These are phyloP conservation scores for Antechinus stuartii DNA, from an alignment of 2,113 vertebrate species.

Conservation along the genomic window DNA sequence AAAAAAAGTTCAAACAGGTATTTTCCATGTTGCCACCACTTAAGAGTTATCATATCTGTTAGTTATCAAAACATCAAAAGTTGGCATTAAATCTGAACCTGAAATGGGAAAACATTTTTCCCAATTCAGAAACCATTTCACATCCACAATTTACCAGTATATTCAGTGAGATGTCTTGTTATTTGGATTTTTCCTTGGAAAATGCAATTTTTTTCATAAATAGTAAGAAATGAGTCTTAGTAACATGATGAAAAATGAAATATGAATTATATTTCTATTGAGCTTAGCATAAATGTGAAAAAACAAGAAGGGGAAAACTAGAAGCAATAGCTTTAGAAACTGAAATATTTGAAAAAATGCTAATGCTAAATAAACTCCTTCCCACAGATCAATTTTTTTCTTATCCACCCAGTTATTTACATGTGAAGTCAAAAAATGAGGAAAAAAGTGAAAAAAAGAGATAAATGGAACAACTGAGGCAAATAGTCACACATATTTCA, in stretches of 20 bases:
- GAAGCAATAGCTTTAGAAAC: not conserved
- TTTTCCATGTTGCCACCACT: not conserved
- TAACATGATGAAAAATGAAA: slow-evolving; percentile 11
- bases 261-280: not conserved
- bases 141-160: not conserved
- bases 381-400: not conserved
- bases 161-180: not conserved
- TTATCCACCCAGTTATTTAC: not conserved
- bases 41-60: not conserved
- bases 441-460: not conserved
- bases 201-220: slow-evolving; percentile 1
- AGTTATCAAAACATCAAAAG: not conserved
- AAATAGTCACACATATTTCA: not conserved
- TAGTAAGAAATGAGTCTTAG: not conserved
- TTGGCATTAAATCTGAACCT: not conserved
- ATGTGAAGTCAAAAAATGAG: not conserved
- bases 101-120: not conserved
- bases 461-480: not conserved
- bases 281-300: not conserved
- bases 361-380: not conserved
- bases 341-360: slow-evolving; percentile 11
- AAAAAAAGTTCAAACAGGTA: not conserved
- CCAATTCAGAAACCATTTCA: not conserved
- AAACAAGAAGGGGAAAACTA: not conserved
- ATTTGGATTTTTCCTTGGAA: not conserved